Percentiles rank a stretch among this genome's conserved stretches.
These are phyloP conservation scores for Rhipidura dahli DNA, from an alignment of 2,113 vertebrate genomes.

Conservation along the genomic window DNA sequence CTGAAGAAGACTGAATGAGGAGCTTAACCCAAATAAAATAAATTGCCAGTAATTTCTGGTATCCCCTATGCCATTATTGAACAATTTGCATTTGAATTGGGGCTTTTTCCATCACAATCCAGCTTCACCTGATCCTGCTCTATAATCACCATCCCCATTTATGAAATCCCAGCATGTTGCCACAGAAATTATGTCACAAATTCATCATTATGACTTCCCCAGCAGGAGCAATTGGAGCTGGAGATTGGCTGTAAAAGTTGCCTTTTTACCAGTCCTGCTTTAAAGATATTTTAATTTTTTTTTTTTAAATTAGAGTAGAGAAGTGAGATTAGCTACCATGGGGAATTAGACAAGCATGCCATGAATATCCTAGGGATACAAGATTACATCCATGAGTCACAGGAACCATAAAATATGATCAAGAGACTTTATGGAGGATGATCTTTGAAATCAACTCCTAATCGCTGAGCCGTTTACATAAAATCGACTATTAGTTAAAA, in stretches of 20 bases:
- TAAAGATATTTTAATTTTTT: background rate
- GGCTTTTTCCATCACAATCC: conserved; percentile 63
- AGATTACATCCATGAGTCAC: conserved; percentile 23
- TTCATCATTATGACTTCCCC: conserved; percentile 63
- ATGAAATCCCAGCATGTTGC: conserved; percentile 70
- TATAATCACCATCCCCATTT: conserved; percentile 64
- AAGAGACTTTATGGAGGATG: conserved; percentile 41
- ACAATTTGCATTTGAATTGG: conserved; percentile 69
- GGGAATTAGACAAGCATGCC: conserved; percentile 9
- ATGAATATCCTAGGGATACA: conserved; percentile 39
- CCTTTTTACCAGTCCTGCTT: conserved; percentile 41
- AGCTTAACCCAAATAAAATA: conserved; percentile 71
- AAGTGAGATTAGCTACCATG: background rate
- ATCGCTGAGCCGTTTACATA: background rate
- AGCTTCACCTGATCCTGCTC: conserved; percentile 67
- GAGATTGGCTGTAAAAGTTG: conserved; percentile 36
- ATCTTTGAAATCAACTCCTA: conserved; percentile 56
- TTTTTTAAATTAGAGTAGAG: conserved; percentile 16
- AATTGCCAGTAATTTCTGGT: conserved; percentile 70
- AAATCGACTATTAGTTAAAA: background rate
- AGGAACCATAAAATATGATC: conserved; percentile 46
- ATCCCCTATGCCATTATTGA: conserved; percentile 65
- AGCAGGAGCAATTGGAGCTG: conserved; percentile 59
- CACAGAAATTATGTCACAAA: conserved; percentile 64
- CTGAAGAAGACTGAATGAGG: conserved; percentile 24